Conservation (phyloP, 2,888 invertebrate species). For the Eugnorisma glareosa region DNA sequence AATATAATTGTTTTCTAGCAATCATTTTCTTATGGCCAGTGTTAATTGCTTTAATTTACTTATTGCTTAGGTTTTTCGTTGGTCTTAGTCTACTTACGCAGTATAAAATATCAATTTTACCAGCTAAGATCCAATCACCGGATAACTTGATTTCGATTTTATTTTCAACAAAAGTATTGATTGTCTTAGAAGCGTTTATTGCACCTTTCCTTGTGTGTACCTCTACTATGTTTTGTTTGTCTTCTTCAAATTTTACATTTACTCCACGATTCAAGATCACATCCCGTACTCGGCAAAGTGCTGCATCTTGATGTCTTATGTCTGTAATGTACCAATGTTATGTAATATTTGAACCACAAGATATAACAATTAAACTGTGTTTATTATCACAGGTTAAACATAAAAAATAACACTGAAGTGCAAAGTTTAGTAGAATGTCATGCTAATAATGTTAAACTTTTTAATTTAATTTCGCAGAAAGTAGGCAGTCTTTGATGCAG, state of each 20-base stretch:
- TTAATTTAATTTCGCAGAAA: neutral
- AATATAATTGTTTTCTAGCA: no score
- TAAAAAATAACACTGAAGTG: neutral
- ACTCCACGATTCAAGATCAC: slow-evolving; percentile 73
- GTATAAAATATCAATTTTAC: slow-evolving; percentile 68
- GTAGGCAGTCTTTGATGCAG: neutral
- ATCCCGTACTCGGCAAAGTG: slow-evolving; percentile 76
- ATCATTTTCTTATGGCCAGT: no score
- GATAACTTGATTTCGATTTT: slow-evolving; percentile 76
- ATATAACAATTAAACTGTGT: neutral
- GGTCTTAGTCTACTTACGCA: neutral
- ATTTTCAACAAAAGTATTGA: no score
- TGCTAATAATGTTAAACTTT: no score
- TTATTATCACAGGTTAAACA: neutral
- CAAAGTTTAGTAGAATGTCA: neutral
- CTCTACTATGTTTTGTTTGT: neutral
- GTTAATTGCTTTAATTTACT: no score
- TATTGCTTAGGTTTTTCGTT: neutral
- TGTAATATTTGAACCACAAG: neutral
- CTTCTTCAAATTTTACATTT: no score
- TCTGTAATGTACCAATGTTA: slow-evolving; percentile 72
- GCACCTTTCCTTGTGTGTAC: slow-evolving; percentile 32
- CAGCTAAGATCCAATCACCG: slow-evolving; percentile 80
- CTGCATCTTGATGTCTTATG: slow-evolving; percentile 82
- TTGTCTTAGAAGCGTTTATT: no score